These are phyloP conservation scores for Corvus cornix DNA, from an alignment of 2,113 vertebrate species.

Conservation along the genomic window DNA sequence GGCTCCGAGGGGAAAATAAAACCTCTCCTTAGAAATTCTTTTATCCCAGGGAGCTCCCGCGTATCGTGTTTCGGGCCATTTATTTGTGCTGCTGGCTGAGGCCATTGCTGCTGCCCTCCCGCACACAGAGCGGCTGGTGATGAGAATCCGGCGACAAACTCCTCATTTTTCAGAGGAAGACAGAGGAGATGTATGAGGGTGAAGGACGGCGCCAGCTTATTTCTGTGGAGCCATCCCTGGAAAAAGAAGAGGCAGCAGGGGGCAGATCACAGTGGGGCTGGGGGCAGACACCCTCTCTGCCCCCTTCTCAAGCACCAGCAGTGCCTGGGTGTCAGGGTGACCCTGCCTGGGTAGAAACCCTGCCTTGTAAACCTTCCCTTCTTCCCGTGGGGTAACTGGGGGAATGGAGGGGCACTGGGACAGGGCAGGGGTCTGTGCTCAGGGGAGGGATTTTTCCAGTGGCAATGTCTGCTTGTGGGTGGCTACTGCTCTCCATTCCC, in stretches of 20 bases:
- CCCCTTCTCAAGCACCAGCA: neutral
- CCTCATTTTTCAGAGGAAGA: neutral
- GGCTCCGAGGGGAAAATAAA: conserved; percentile 10
- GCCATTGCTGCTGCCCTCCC: neutral
- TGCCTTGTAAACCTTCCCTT: neutral
- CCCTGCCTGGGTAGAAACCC: neutral
- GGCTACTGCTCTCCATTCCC: neutral
- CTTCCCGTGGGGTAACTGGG: neutral
- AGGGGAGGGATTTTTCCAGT: neutral
- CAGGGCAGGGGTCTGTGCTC: neutral
- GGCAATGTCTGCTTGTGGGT: neutral
- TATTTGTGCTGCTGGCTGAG: conserved; percentile 45
- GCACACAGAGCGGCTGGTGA: neutral
- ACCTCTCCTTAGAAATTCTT: conserved; percentile 54
- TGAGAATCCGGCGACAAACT: neutral
- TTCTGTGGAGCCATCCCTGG: neutral
- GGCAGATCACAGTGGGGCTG: neutral
- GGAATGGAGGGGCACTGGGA: neutral
- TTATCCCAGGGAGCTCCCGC: conserved; percentile 40
- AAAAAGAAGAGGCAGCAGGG: neutral
- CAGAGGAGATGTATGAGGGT: neutral
- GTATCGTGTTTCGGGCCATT: conserved; percentile 41
- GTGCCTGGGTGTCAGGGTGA: neutral
- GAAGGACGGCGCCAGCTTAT: neutral
- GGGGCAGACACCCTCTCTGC: neutral